Base-by-base conservation (phyloP, 2,888 invertebrate species). In the Platypus cylindrus region DNA sequence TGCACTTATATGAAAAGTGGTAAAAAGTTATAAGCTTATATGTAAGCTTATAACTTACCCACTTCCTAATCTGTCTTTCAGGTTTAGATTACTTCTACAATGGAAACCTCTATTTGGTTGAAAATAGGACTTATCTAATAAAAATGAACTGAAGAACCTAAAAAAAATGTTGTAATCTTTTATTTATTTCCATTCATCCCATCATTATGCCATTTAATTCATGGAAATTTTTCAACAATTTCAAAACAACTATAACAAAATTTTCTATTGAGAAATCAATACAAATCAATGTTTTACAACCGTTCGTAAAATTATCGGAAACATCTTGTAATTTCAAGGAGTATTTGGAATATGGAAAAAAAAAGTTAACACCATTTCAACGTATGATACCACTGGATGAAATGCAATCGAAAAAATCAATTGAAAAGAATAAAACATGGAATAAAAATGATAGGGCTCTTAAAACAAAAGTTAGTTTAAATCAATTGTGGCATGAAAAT, bases 191-290 rank as follows among this genome's bases (percentile, higher is more conserved):
- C n/a, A n/a, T n/a, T n/a, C n/a, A n/a, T n/a, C n/a, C n/a, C n/a
- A n/a, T n/a, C n/a, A n/a, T n/a, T 23, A 39, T 39, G 39, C 22
- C 36, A 5, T 24, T 32, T 13, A 37, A 35, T 16, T 27, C 31
- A 3, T 40, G 37, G 37, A 40, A 37, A 32, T 23, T 40, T 25
- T 16, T 40, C 13, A 37, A 34, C 15, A 16, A 32, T 11, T 9
- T 40, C 2, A 40, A 37, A 32, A 34, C 34, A 8, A 25, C 18
- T 8, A 5, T 37, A 15, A 18, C 31, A 20, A 40, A 37, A 22
- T 7, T 37, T n/a, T 18, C 32, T 27, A 2, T 17, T 13, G 37
- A 40, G 9, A 40, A 37, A 17, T 28, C 23, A 2, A 11, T 34
- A 27, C 36, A 32, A 11, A 23, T 28, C 1, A 37, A 40, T 16